Evolutionary conservation across 2,797 vertebrate species (phyloP).

Genomic region (Danio choprae): DNA sequence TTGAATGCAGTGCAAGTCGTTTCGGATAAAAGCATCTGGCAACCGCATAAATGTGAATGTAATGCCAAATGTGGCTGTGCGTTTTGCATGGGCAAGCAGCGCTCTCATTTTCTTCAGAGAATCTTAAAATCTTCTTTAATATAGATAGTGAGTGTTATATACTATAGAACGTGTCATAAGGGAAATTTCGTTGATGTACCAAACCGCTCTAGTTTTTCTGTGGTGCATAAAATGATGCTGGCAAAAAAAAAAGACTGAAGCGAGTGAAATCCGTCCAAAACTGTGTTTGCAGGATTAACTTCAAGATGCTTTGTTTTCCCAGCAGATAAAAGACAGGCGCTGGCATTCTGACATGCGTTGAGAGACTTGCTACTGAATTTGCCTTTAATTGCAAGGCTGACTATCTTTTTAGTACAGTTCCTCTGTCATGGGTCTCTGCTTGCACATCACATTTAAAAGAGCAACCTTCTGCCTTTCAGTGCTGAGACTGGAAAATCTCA

Average conservation of each 20-base stretch:
- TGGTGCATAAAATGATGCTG: neutral
- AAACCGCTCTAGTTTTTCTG: neutral
- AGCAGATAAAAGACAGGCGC: neutral
- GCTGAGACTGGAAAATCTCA: too few relatives aligned
- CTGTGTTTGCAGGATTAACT: constrained; percentile 1
- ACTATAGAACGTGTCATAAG: neutral
- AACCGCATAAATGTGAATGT: neutral
- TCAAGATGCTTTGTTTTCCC: neutral
- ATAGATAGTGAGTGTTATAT: neutral
- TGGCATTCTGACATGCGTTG: neutral
- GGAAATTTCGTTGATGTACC: neutral
- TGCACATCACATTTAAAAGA: neutral
- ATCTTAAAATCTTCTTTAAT: neutral
- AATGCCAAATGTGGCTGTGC: neutral
- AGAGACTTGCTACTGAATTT: constrained; percentile 4
- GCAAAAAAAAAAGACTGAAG: constrained; percentile 11
- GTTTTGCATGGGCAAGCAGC: neutral
- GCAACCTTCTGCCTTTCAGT: neutral
- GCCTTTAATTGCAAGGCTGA: neutral
- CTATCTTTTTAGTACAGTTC: neutral
- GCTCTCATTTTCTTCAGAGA: neutral
- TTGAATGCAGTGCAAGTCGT: neutral
- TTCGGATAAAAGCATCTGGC: neutral
- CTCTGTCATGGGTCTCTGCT: neutral
- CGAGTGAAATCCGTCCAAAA: neutral